Percentiles rank a stretch among this genome's conserved stretches.
phyloP scores from a whole-genome alignment of 1,140 invertebrate genomes.

The Drosophila pachea region DNA sequence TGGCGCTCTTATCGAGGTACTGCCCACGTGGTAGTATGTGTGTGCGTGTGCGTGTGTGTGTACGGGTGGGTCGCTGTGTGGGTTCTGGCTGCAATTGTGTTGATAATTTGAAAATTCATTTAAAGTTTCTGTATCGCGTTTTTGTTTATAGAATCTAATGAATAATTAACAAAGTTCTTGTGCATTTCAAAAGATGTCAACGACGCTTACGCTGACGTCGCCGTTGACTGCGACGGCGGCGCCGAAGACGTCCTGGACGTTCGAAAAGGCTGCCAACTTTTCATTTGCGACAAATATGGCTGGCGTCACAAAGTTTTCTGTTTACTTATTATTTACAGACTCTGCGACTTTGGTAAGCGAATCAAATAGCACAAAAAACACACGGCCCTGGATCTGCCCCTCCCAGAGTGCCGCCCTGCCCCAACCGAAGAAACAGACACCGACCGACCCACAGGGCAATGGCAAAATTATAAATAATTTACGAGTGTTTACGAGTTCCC shows the following conservation, averaged over 20 bases:
- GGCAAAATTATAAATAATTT: slow-evolving; percentile 62
- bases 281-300: slow-evolving; percentile 75
- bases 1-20: slow-evolving; percentile 43
- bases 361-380: slow-evolving; percentile 36
- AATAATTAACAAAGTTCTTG: slow-evolving; percentile 78
- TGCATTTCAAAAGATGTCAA: slow-evolving; percentile 74
- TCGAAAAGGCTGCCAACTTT: slow-evolving; percentile 67
- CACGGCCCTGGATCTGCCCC: background rate
- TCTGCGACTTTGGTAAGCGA: slow-evolving; percentile 47
- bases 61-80: slow-evolving; percentile 31
- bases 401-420: background rate
- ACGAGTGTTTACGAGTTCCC: slow-evolving; percentile 52
- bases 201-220: slow-evolving; percentile 28
- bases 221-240: background rate
- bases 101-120: slow-evolving; percentile 78
- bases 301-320: slow-evolving; percentile 67
- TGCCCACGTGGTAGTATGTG: slow-evolving; percentile 39
- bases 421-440: too few relatives aligned
- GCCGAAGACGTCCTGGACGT: slow-evolving; percentile 44
- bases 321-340: slow-evolving; percentile 77
- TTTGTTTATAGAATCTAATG: slow-evolving; percentile 78
- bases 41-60: slow-evolving; percentile 18
- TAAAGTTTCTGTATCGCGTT: slow-evolving; percentile 78
- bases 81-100: slow-evolving; percentile 77
- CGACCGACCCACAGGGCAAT: slow-evolving; percentile 14